Base-by-base conservation (phyloP, 2,113 vertebrate species). In the Aythya baeri region DNA sequence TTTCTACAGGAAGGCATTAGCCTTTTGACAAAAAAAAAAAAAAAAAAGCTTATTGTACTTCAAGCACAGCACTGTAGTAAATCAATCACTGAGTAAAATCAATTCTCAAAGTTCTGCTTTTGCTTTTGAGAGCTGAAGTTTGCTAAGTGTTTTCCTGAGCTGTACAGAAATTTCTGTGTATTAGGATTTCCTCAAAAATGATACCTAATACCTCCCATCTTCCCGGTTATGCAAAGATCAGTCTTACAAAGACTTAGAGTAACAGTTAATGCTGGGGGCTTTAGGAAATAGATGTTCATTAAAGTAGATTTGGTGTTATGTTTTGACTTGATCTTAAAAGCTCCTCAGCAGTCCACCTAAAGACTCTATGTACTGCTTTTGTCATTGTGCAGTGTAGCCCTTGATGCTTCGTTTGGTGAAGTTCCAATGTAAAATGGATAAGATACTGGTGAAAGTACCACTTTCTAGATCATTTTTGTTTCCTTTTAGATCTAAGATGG, bases 11-110 rank as follows among this genome's bases (percentile, higher is more conserved):
- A 74, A 77, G 65, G 25, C 81, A 44, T 91, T 90, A 94, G 41
- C 52, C 70, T 83, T 96, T 88, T 90, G 88, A 81, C n/a, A 93
- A 50, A 82, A 84, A 61, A 61, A 46, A 84, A 61, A 61, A 46
- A 46, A 44, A 46, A 46, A 46, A 46, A 25, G n/a, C 43, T 83
- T 93, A 63, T 91, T 96, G 31, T 75, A 34, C 61, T 86, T 8
- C 50, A 78, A 93, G 58, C 70, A 44, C 34, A 85, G 82, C n/a
- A 73, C 26, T 66, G 0, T 92, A 41, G 41, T 41, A 41, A 13
- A 41, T 13, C 41, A 41, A 41, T 41, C 41, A 41, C 41, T 76
- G 44, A 6, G 36, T 90, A 43, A 86, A 92, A 73, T 91, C 14
- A 18, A n/a, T 95, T 86, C 7, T 22, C 1, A 0, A 63, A 93